These are phyloP conservation scores for Allobates femoralis DNA, from an alignment of 2,797 vertebrate species.

Conservation along the genomic window DNA sequence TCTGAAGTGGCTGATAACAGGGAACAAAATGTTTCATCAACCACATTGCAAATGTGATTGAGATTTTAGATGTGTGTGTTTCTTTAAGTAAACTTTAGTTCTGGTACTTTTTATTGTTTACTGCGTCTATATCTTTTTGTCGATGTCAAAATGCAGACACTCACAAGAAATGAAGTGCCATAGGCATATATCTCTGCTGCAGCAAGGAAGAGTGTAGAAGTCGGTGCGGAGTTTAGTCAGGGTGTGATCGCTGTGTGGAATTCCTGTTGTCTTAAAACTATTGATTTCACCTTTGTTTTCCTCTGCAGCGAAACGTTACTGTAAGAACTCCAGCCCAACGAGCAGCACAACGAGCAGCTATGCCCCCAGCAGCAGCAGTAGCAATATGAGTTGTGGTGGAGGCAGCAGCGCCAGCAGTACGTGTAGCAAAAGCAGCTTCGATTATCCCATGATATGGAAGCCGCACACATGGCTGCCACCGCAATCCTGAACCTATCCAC, in stretches of 20 bases:
- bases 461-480: constrained; percentile 96
- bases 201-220: neutral
- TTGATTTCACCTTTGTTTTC: constrained; percentile 68
- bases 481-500: constrained; percentile 98
- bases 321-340: constrained; percentile 96
- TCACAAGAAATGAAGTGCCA: neutral
- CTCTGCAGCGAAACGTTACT: constrained; percentile 93
- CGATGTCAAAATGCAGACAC: neutral
- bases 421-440: constrained; percentile 99
- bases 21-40: neutral
- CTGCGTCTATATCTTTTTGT: neutral
- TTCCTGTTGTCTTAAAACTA: constrained; percentile 64
- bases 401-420: constrained; percentile 99
- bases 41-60: neutral
- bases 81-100: neutral
- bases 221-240: neutral
- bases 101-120: neutral
- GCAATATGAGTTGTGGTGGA: constrained; percentile 91
- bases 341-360: constrained; percentile 98
- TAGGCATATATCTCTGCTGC: neutral
- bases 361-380: constrained; percentile 94
- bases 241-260: constrained; percentile 64
- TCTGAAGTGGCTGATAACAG: neutral
- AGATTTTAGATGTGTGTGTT: neutral
- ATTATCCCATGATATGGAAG: constrained; percentile 98